Base-by-base conservation (phyloP, 64 coral and sea anemone genomes). In the Hydrozoanthus tunicans region DNA sequence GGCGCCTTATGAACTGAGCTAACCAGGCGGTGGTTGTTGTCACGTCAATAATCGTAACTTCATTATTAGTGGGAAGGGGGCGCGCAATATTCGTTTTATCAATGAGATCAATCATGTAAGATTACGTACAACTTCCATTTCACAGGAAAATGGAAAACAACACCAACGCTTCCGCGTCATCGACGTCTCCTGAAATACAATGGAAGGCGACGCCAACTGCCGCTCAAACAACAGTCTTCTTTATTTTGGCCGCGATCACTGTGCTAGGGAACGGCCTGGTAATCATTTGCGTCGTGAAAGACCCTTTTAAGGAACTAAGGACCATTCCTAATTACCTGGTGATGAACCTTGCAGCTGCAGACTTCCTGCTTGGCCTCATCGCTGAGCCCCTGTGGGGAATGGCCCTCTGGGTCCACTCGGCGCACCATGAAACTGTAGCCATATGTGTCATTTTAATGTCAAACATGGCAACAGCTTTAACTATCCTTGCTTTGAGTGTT, bases 311-410 rank as follows among this genome's bases (percentile, higher is more conserved):
- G 72, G 86, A 90, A 77, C 86, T 90, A 20, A 51, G 86, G 61
- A 90, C 86, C 24, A 62, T 90, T 13, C 9, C 86, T 6, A 90
- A 90, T 58, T 90, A 90, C 72, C 86, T 90, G 5, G 86, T 90
- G 56, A 54, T 74, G 6, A 90, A 90, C 61, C 86, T 90, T 5
- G 86, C 86, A 27, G 62, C 63, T 58, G 58, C 86, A 26, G 86
- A 90, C 72, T 8, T 90, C 14, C 23, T 90, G 24, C 86, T 90
- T 77, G 86, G 86, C 58, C 55, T 90, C 53, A 78, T 90, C 5
- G 86, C 86, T 90, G 86, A 90, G 72, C 72, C 86, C 86, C 73
- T 90, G 8, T 90, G 86, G 86, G 86, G 86, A 77, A 90, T 90
- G 15, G 7, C 66, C 20, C 67, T 86, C 6, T 86, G 83, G 83